A percentile compares a stretch with the other conserved stretches of the same genome.
Conservation (phyloP, 2,888 invertebrate genomes). For the Mallateleia sp. region DNA sequence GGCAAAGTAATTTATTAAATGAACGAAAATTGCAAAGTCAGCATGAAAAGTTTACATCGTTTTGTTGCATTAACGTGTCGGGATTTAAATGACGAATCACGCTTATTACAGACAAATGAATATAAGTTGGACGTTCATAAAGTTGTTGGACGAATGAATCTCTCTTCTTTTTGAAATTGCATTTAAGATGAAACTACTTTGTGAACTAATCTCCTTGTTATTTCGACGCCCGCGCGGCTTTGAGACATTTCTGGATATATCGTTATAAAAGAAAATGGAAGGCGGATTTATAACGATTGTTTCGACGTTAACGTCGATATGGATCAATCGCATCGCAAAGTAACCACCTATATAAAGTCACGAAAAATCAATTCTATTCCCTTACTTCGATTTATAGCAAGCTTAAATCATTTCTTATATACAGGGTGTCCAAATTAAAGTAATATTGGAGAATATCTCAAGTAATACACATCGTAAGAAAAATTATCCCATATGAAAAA, state of each 20-base stretch:
- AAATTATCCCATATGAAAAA: no score
- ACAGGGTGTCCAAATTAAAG: no score
- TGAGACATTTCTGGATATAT: conserved; percentile 54
- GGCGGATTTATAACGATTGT: conserved; percentile 57
- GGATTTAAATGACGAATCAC: conserved; percentile 76
- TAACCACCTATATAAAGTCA: no score
- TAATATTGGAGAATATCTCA: no score
- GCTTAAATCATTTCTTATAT: no score
- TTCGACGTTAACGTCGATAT: conserved; percentile 45
- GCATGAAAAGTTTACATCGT: conserved; percentile 73
- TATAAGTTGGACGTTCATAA: conserved; percentile 76
- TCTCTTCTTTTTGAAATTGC: conserved; percentile 71
- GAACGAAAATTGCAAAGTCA: conserved; percentile 69
- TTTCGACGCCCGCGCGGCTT: conserved; percentile 58
- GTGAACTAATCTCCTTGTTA: conserved; percentile 69
- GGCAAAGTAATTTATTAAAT: conserved; percentile 74
- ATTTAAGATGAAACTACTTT: conserved; percentile 75
- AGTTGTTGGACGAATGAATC: conserved; percentile 67
- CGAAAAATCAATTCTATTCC: no score
- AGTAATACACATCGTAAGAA: no score
- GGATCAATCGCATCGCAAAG: no score
- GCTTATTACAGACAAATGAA: conserved; percentile 74
- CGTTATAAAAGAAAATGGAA: conserved; percentile 40
- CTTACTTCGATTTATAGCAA: no score
- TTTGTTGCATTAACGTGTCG: conserved; percentile 75